Percentiles rank a stretch among this genome's conserved stretches.
Conservation (phyloP, 2,888 invertebrate species). For the Trichopria drosophilae region DNA sequence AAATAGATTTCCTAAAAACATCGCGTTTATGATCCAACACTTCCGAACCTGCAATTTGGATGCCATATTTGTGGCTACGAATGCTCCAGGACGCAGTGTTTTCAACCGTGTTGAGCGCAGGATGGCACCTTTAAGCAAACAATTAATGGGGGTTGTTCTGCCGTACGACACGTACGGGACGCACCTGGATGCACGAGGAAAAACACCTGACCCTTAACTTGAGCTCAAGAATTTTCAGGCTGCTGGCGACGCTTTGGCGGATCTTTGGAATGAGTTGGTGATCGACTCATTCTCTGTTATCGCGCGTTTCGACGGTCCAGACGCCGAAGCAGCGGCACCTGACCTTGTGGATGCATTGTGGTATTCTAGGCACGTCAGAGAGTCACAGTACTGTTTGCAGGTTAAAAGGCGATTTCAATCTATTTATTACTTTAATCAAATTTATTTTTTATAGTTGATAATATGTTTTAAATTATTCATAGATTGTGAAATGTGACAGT, state of each 20-base stretch:
- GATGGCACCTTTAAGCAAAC: conserved; percentile 5
- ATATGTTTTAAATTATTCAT: neutral
- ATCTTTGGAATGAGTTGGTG: neutral
- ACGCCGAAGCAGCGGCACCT: neutral
- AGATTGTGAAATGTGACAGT: conserved; percentile 2
- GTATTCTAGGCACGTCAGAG: neutral
- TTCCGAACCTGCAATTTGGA: conserved; percentile 8
- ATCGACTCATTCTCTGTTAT: neutral
- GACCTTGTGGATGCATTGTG: neutral
- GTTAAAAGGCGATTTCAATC: neutral
- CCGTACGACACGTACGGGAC: neutral
- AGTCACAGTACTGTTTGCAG: conserved; percentile 3
- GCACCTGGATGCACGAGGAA: neutral
- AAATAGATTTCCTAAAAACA: conserved; percentile 7
- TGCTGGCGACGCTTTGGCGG: conserved; percentile 1
- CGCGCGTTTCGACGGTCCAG: neutral
- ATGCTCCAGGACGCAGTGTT: conserved; percentile 9
- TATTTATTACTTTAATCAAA: neutral
- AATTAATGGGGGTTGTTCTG: conserved; percentile 5
- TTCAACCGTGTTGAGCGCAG: conserved; percentile 7
- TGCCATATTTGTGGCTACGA: conserved; percentile 4
- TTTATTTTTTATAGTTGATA: neutral
- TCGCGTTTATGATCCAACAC: conserved; percentile 5
- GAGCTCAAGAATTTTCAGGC: neutral
- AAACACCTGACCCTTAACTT: neutral